Percentiles rank a stretch among this genome's conserved stretches.
Evolutionary conservation across 92 coral and sea anemone genomes (phyloP).

Genomic region (Montipora capitata): DNA sequence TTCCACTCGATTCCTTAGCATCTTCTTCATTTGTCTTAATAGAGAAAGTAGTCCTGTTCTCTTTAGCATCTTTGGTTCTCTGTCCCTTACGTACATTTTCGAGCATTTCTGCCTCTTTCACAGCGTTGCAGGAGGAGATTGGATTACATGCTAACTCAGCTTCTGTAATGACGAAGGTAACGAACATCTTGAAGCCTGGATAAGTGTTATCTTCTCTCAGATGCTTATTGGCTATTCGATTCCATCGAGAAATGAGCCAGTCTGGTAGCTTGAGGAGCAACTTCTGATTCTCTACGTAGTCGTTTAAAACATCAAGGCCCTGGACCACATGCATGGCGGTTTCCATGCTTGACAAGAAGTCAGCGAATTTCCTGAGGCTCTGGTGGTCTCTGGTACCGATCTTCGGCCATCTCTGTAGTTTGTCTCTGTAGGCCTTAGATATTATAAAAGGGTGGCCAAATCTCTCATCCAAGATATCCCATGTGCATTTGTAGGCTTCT

Average conservation of each 20-base stretch:
- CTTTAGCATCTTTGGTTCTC: neutral
- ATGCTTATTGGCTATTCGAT: constrained; percentile 24
- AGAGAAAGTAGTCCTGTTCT: neutral
- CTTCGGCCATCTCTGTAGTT: constrained; percentile 29
- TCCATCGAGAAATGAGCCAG: constrained; percentile 4
- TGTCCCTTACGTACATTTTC: neutral
- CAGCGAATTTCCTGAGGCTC: constrained; percentile 27
- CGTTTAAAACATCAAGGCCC: constrained; percentile 14
- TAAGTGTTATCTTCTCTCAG: neutral
- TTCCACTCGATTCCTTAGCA: neutral
- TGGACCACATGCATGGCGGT: constrained; percentile 3
- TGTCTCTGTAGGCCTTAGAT: constrained; percentile 38
- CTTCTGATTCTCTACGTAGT: constrained; percentile 46
- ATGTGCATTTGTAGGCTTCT: constrained; percentile 14
- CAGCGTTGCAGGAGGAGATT: constrained; percentile 5
- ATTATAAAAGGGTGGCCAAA: constrained; percentile 32
- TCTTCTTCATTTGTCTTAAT: constrained; percentile 1
- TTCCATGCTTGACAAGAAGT: constrained; percentile 11
- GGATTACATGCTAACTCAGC: constrained; percentile 17
- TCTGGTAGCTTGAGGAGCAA: constrained; percentile 14
- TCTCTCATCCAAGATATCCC: constrained; percentile 22
- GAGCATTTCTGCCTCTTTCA: constrained; percentile 2
- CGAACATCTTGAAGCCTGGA: constrained; percentile 27
- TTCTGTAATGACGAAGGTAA: constrained; percentile 4
- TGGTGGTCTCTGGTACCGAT: constrained; percentile 7